These are phyloP conservation scores for Chydorus sphaericus DNA, from an alignment of 2,888 invertebrate species.

Conservation along the genomic window DNA sequence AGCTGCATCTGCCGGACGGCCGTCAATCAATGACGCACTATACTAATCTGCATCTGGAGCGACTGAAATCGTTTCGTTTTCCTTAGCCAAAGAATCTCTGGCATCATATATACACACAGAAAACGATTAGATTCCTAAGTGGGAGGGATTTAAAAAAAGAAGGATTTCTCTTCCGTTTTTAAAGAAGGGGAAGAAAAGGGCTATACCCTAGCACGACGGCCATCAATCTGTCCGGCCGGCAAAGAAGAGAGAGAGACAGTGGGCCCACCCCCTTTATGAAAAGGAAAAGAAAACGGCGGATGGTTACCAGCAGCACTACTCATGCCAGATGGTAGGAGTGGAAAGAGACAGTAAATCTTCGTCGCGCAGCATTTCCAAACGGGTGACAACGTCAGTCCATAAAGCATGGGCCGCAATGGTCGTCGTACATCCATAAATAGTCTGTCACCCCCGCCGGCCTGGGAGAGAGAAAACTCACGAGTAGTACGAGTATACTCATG, in stretches of 20 bases:
- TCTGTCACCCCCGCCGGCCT: slow-evolving; percentile 4
- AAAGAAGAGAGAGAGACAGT: not conserved
- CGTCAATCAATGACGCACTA: slow-evolving; percentile 5
- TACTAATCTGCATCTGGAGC: not conserved
- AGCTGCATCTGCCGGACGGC: not conserved
- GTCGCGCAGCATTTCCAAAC: slow-evolving; percentile 11
- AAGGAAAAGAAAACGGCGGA: not conserved
- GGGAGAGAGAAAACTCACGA: not conserved
- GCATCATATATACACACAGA: not conserved
- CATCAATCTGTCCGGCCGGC: slow-evolving; percentile 13
- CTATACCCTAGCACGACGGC: slow-evolving; percentile 6
- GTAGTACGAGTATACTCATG: not conserved
- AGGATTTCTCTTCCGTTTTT: not conserved
- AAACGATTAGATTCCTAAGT: not conserved
- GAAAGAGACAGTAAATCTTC: slow-evolving; percentile 13
- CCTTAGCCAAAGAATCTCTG: not conserved
- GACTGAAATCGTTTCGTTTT: not conserved
- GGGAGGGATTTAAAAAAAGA: not conserved
- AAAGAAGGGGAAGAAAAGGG: not conserved
- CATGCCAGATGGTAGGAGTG: slow-evolving; percentile 11
- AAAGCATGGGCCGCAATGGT: slow-evolving; percentile 9
- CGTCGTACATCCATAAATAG: slow-evolving; percentile 11
- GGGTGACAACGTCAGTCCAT: slow-evolving; percentile 14
- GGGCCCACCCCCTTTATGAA: not conserved
- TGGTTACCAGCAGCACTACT: not conserved